A percentile compares a stretch with the other conserved stretches of the same genome.
Conservation (phyloP, 2,888 invertebrate species). For the Mesoligia furuncula region DNA sequence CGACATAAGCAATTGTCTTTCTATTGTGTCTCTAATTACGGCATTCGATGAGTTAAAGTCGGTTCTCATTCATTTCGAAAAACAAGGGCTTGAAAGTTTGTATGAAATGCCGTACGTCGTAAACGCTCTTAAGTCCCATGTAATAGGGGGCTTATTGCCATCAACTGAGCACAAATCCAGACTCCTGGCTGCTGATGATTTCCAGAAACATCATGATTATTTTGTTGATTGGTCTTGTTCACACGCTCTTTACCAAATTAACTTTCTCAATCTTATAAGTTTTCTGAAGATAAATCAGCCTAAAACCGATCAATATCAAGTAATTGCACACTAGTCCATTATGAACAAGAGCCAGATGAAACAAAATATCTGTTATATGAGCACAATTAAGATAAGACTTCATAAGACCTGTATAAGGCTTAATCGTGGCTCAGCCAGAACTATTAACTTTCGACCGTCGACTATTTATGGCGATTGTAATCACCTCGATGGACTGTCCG, state of each 20-base stretch:
- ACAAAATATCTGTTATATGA: constrained; percentile 71
- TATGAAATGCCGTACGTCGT: too few relatives aligned
- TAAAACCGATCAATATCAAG: constrained; percentile 35
- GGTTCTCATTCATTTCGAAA: too few relatives aligned
- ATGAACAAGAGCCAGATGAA: constrained; percentile 66
- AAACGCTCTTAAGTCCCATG: neutral
- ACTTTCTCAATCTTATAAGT: neutral
- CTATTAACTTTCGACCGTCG: constrained; percentile 67
- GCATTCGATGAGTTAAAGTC: too few relatives aligned
- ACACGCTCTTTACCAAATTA: neutral
- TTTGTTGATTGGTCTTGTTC: neutral
- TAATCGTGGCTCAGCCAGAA: constrained; percentile 67
- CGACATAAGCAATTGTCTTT: too few relatives aligned
- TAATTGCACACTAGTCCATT: constrained; percentile 39
- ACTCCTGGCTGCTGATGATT: neutral
- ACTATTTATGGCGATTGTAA: constrained; percentile 67
- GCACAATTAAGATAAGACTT: constrained; percentile 77
- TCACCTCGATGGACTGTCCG: constrained; percentile 53
- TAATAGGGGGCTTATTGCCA: neutral
- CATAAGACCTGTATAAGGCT: constrained; percentile 73
- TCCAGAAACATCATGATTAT: neutral
- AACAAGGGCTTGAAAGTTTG: too few relatives aligned
- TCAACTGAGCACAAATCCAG: neutral
- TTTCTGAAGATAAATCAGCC: constrained; percentile 12
- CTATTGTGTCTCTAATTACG: too few relatives aligned